These are phyloP conservation scores for Drosophila biarmipes DNA, from an alignment of 1,140 invertebrate genomes.

Conservation along the genomic window DNA sequence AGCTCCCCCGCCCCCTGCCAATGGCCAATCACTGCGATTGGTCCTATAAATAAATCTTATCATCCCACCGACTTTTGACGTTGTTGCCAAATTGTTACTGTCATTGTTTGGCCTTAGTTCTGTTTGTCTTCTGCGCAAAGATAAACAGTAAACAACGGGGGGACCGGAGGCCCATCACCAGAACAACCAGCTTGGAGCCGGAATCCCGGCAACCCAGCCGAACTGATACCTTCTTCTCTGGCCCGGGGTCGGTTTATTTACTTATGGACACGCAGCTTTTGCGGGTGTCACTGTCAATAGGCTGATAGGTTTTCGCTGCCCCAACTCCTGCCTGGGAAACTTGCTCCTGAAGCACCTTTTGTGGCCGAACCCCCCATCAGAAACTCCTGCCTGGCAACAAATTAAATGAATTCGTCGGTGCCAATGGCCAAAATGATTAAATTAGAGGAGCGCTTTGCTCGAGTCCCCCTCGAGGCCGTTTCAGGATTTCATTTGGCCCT, in stretches of 20 bases:
- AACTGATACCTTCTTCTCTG: conserved; percentile 32
- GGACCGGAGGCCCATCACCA: not conserved
- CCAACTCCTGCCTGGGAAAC: not conserved
- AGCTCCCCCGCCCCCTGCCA: conserved; percentile 10
- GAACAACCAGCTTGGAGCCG: conserved; percentile 48
- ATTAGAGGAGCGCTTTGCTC: conserved; percentile 51
- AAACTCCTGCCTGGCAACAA: conserved; percentile 26
- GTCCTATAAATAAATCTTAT: conserved; percentile 67
- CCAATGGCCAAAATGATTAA: conserved; percentile 73
- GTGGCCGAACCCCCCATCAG: not conserved
- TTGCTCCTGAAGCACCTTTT: conserved; percentile 1
- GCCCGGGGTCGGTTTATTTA: conserved; percentile 71
- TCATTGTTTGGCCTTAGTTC: conserved; percentile 72
- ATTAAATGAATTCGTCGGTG: conserved; percentile 54
- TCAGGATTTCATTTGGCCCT: conserved; percentile 59
- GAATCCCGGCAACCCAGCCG: conserved; percentile 46
- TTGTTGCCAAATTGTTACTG: conserved; percentile 59
- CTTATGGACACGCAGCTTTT: conserved; percentile 71
- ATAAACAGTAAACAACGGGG: conserved; percentile 67
- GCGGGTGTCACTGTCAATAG: conserved; percentile 61
- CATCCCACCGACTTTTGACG: conserved; percentile 59
- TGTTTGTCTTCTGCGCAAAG: conserved; percentile 69
- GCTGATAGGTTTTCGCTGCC: conserved; percentile 48
- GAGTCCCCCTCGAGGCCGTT: conserved; percentile 31
- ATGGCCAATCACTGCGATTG: conserved; percentile 51